These are phyloP conservation scores for Lordiphosa clarofinis DNA, from an alignment of 1,140 invertebrate species.

Conservation along the genomic window DNA sequence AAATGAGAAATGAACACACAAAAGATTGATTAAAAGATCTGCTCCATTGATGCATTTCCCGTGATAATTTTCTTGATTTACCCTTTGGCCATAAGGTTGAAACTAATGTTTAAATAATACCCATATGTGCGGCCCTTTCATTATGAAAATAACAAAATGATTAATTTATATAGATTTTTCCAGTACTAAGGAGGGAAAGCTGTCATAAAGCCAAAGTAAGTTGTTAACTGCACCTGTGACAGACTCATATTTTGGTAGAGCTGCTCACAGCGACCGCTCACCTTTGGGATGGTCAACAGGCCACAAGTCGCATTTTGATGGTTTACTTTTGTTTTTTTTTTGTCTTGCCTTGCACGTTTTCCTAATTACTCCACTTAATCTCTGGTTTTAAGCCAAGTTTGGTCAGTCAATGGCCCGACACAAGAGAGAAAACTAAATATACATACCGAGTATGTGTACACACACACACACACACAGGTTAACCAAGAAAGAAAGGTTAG, in stretches of 20 bases:
- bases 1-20: slow-evolving; percentile 4
- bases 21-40: slow-evolving; percentile 49
- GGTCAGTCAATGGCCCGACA: slow-evolving; percentile 50
- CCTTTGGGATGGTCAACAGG: slow-evolving; percentile 22
- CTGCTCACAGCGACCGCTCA: slow-evolving; percentile 24
- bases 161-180: slow-evolving; percentile 39
- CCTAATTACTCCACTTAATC: slow-evolving; percentile 64
- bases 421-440: slow-evolving; percentile 37
- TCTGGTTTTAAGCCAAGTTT: slow-evolving; percentile 42
- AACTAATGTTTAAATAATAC: slow-evolving; percentile 49
- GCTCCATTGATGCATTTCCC: slow-evolving; percentile 42
- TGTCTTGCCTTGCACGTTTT: slow-evolving; percentile 37
- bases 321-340: slow-evolving; percentile 12
- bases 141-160: slow-evolving; percentile 30
- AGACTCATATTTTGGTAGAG: not conserved
- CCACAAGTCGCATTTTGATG: slow-evolving; percentile 41
- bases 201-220: slow-evolving; percentile 28
- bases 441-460: not conserved
- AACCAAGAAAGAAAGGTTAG: too few relatives aligned
- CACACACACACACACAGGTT: slow-evolving; percentile 17
- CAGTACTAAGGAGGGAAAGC: slow-evolving; percentile 12
- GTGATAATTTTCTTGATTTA: slow-evolving; percentile 33
- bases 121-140: slow-evolving; percentile 11
- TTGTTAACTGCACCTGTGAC: slow-evolving; percentile 40
- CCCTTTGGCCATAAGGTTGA: slow-evolving; percentile 23